Conservation (phyloP, 1,140 invertebrate genomes). For the Tetramorium alpestre region DNA sequence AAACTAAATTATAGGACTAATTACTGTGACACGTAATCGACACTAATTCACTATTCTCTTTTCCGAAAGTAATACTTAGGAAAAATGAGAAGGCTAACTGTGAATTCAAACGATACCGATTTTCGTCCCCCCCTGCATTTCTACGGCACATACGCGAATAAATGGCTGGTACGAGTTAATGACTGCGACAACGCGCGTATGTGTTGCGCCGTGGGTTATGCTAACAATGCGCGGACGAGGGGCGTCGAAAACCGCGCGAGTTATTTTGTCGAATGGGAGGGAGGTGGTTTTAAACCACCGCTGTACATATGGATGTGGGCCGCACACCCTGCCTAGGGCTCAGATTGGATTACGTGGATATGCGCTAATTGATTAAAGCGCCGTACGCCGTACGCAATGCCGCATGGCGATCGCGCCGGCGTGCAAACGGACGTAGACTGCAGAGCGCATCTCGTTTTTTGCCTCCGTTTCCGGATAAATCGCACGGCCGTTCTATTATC, state of each 20-base stretch:
- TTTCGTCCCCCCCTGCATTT: neutral
- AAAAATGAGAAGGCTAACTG: neutral
- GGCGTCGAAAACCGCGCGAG: slow-evolving; percentile 72
- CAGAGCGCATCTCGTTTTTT: neutral
- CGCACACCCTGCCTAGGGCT: slow-evolving; percentile 59
- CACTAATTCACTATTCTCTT: neutral
- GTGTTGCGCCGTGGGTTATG: slow-evolving; percentile 45
- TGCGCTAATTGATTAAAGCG: slow-evolving; percentile 82
- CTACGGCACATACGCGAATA: slow-evolving; percentile 21
- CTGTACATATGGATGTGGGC: slow-evolving; percentile 77
- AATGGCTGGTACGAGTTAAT: slow-evolving; percentile 42
- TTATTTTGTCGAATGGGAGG: slow-evolving; percentile 62
- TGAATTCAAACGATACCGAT: neutral
- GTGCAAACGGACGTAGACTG: slow-evolving; percentile 21
- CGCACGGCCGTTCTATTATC: neutral
- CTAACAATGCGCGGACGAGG: slow-evolving; percentile 23
- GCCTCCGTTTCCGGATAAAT: slow-evolving; percentile 6
- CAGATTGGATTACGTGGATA: slow-evolving; percentile 79
- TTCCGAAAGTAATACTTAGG: neutral
- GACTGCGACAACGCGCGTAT: slow-evolving; percentile 46
- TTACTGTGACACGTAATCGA: neutral
- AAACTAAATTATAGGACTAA: neutral
- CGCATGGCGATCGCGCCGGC: slow-evolving; percentile 46
- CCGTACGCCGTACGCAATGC: slow-evolving; percentile 58
- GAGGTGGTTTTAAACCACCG: slow-evolving; percentile 73